Evolutionary conservation across 2,888 invertebrate species (phyloP), one percentile per base, ranked within the genome.

Genomic region (Callinectes sapidus): DNA sequence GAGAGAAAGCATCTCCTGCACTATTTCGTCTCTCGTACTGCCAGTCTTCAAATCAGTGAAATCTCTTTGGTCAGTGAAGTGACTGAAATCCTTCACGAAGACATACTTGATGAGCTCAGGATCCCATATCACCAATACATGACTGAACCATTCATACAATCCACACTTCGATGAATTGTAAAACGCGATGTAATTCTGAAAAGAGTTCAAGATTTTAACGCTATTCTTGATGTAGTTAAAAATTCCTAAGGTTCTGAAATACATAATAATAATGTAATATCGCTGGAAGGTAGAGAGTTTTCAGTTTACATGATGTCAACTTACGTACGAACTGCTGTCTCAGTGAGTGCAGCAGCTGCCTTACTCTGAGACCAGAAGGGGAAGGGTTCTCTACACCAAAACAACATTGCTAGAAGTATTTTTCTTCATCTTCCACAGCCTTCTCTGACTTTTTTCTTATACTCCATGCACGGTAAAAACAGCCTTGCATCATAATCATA

Each of bases 41-140:
- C 87, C 32, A 55, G 55, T 35, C 16, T 89, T 35, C 87, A 54
- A 3, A 35, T 28, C 85, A 16, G n/a, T 28, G 54, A 90, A 54
- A 16, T 6, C 2, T 90, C 94, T 89, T 32, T 93, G 90, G 85
- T 94, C 91, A 85, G 90, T 90, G 87, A 94, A 94, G 39, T 94
- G 93, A 55, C 91, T 90, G 90, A 94, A 94, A 48, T 94, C 94
- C 66, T 90, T 93, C 14, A 94, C 90, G 32, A 93, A 86, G 85
- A 94, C 71, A 54, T 92, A 28, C 87, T 93, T 94, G n/a, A 92
- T 71, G 10, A 94, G n/a, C 71, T 94, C 86, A 18, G 93, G 91
- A 48, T 94, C 94, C 23, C 92, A 91, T 13, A 92, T 88, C 66
- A 94, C 61, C 55, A 94, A 90, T n/a, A 93, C 66, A 0, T 93